A percentile compares a stretch with the other conserved stretches of the same genome.
These are phyloP conservation scores for Tipula vernalis DNA, from an alignment of 2,888 invertebrate genomes.

Conservation along the genomic window DNA sequence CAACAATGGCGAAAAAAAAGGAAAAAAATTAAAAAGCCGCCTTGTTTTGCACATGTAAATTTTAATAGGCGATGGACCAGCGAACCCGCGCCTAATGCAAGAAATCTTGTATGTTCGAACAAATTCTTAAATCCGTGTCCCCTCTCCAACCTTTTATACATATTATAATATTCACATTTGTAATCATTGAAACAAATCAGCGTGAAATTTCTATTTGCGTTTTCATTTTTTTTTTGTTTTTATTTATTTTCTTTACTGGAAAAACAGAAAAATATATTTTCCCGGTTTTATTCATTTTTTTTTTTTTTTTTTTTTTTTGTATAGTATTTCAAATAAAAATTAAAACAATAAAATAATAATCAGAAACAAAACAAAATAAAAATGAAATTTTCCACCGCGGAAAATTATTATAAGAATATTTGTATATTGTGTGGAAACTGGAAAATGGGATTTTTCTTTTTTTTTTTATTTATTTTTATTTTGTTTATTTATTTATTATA, in stretches of 20 bases:
- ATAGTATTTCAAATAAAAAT: not conserved
- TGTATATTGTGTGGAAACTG: not conserved
- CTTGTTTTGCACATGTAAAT: not conserved
- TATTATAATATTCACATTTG: not conserved
- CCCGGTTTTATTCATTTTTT: not conserved
- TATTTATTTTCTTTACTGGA: not conserved
- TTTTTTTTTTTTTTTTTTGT: not conserved
- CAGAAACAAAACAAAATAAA: not conserved
- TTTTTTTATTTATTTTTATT: not conserved
- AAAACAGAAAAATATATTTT: not conserved
- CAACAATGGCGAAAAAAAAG: not conserved
- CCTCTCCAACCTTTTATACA: not conserved
- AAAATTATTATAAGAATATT: not conserved
- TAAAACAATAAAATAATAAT: conserved; percentile 4
- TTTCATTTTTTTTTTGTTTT: not conserved
- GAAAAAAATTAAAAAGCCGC: not conserved
- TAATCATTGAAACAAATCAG: conserved; percentile 4
- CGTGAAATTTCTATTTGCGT: not conserved
- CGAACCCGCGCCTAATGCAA: not conserved
- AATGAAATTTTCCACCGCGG: not conserved
- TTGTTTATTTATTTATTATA: not conserved
- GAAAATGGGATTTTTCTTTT: not conserved
- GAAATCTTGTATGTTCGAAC: not conserved
- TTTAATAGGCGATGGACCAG: not conserved
- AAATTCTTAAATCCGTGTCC: not conserved